These are phyloP conservation scores for Perca fluviatilis DNA, from an alignment of 2,113 vertebrate genomes.

Conservation along the genomic window DNA sequence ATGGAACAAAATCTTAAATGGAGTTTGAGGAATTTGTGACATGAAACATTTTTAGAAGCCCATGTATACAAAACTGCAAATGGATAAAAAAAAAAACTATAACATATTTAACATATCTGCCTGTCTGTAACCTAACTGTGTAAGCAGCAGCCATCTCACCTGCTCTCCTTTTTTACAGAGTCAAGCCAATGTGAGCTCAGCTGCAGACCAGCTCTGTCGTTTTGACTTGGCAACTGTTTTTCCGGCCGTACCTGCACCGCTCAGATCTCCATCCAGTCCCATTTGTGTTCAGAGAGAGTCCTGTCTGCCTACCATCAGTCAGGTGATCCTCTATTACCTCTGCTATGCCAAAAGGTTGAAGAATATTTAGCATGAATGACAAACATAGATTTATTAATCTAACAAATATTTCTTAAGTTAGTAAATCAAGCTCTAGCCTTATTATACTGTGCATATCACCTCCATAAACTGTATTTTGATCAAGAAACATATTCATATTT, in stretches of 20 bases:
- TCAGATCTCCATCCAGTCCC: constrained; percentile 36
- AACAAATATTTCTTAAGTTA: background rate
- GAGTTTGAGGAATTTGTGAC: background rate
- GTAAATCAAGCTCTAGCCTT: background rate
- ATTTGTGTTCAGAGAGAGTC: constrained; percentile 48
- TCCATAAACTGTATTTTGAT: background rate
- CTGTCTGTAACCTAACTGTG: background rate
- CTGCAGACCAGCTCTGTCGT: constrained; percentile 46
- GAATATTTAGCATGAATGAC: background rate
- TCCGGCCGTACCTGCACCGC: background rate
- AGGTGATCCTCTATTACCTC: constrained; percentile 59
- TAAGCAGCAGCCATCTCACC: constrained; percentile 10
- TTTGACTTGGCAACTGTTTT: constrained; percentile 34
- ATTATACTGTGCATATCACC: background rate
- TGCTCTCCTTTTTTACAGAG: constrained; percentile 43
- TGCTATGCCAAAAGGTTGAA: background rate
- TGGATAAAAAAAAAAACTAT: background rate
- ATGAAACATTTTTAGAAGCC: background rate
- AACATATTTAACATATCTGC: no score
- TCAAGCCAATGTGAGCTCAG: constrained; percentile 71
- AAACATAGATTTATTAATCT: background rate
- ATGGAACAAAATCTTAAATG: background rate
- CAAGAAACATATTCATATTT: background rate
- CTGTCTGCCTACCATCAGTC: constrained; percentile 61
- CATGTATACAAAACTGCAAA: background rate